Conservation (phyloP, 2,888 invertebrate species). For the Perizoma affinitatum region DNA sequence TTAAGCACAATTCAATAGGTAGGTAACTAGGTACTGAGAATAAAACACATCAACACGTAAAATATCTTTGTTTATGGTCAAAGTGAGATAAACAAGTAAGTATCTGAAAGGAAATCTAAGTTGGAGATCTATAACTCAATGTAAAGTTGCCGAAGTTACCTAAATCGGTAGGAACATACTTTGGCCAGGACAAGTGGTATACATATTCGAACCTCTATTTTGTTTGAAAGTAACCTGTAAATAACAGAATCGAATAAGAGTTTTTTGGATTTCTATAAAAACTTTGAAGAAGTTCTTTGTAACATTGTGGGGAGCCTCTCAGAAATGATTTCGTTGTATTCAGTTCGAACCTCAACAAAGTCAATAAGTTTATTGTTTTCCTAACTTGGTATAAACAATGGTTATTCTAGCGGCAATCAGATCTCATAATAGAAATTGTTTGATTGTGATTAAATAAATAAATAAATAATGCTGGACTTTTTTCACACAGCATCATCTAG, state of each 20-base stretch:
- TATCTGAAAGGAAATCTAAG: constrained; percentile 76
- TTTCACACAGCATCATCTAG: too few species aligned
- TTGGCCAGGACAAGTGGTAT: constrained; percentile 63
- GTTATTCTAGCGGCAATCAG: too few species aligned
- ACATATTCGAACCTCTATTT: constrained; percentile 57
- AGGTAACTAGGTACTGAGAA: not conserved
- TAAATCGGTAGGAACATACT: constrained; percentile 71
- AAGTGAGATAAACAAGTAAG: constrained; percentile 79
- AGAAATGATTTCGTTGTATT: too few species aligned
- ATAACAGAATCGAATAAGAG: constrained; percentile 58
- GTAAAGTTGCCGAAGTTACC: constrained; percentile 74
- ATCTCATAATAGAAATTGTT: too few species aligned
- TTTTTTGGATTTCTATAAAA: too few species aligned
- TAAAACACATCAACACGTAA: constrained; percentile 52
- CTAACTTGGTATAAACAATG: too few species aligned
- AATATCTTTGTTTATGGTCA: constrained; percentile 72
- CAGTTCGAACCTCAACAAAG: too few species aligned
- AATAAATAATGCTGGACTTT: too few species aligned
- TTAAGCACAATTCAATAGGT: not conserved
- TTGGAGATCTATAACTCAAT: constrained; percentile 83
- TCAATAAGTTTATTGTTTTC: too few species aligned
- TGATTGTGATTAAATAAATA: too few species aligned
- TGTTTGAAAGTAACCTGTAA: constrained; percentile 74
- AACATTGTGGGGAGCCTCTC: too few species aligned
- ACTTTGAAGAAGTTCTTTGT: too few species aligned